Percentiles rank a stretch among this genome's conserved stretches.
phyloP scores from a whole-genome alignment of 2,113 vertebrate species.

The Gambusia holbrooki region DNA sequence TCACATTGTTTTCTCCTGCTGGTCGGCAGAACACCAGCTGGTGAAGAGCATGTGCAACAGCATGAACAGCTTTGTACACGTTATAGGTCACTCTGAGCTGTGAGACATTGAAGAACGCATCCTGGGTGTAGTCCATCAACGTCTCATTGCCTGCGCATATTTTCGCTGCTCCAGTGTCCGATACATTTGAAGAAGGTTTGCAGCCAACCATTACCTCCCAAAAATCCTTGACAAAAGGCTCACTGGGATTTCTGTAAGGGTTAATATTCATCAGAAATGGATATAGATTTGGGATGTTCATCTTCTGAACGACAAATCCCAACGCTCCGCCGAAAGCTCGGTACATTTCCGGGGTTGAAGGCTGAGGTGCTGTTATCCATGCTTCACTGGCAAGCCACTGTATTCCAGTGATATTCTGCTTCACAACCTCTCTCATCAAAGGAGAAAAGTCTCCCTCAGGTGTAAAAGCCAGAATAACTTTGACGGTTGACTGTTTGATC shows the following conservation, averaged over 20 bases:
- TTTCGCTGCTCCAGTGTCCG: conserved; percentile 4
- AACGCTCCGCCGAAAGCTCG: conserved; percentile 74
- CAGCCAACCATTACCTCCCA: conserved; percentile 78
- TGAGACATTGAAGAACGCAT: conserved; percentile 78
- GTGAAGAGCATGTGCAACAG: conserved; percentile 78
- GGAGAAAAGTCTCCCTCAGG: conserved; percentile 79
- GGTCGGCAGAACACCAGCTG: conserved; percentile 72
- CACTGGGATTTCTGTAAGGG: conserved; percentile 52
- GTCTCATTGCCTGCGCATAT: conserved; percentile 73
- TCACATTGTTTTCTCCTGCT: conserved; percentile 9
- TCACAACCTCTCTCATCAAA: conserved; percentile 75
- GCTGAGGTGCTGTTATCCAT: conserved; percentile 74
- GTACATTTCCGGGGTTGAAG: conserved; percentile 74
- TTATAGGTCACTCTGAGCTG: conserved; percentile 79
- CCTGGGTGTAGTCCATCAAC: conserved; percentile 50
- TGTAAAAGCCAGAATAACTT: conserved; percentile 79
- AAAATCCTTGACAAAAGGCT: conserved; percentile 73
- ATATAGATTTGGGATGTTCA: conserved; percentile 73
- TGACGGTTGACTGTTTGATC: conserved; percentile 75
- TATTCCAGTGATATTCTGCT: conserved; percentile 81
- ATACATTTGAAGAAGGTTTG: conserved; percentile 18
- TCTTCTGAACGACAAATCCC: conserved; percentile 78
- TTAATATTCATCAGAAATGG: conserved; percentile 67
- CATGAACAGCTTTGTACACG: conserved; percentile 81
- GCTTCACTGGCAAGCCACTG: conserved; percentile 84